Percentiles rank a stretch among this genome's conserved stretches.
Evolutionary conservation across 2,113 vertebrate genomes (phyloP).

Genomic region (Triplophysa siluroides): DNA sequence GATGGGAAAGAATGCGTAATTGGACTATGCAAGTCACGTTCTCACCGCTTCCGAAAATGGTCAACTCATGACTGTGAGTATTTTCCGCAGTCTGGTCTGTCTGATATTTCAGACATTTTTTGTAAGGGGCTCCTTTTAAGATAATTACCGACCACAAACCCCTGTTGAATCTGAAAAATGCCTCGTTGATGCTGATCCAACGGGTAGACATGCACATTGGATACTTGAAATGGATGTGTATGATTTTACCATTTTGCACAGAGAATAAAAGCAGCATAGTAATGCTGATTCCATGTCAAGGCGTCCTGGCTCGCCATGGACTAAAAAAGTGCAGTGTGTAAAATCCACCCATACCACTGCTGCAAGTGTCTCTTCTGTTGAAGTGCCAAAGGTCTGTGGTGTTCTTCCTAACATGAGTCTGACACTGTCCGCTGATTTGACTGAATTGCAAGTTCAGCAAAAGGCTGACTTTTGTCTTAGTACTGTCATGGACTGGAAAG

Average conservation of each 20-base stretch:
- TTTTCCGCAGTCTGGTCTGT: slow-evolving; percentile 40
- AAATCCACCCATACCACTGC: background rate
- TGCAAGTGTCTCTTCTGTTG: background rate
- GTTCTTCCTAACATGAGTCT: background rate
- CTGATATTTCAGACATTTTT: background rate
- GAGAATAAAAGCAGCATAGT: background rate
- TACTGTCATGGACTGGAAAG: background rate
- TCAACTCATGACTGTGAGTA: slow-evolving; percentile 20
- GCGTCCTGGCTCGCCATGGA: background rate
- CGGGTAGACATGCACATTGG: background rate
- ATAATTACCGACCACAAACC: slow-evolving; percentile 41
- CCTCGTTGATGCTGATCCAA: slow-evolving; percentile 17
- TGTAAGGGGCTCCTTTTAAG: background rate
- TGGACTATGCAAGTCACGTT: background rate
- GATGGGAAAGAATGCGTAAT: background rate
- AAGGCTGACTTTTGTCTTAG: background rate
- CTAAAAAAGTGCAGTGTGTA: slow-evolving; percentile 16
- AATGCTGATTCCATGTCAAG: slow-evolving; percentile 13
- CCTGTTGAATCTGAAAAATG: slow-evolving; percentile 4
- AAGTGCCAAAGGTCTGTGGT: background rate
- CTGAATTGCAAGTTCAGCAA: background rate
- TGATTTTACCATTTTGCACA: slow-evolving; percentile 28
- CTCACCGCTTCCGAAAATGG: slow-evolving; percentile 13
- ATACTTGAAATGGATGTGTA: slow-evolving; percentile 16
- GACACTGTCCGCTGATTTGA: slow-evolving; percentile 10